phyloP scores from a whole-genome alignment of 1,140 invertebrate species.

The Penaeus chinensis region DNA sequence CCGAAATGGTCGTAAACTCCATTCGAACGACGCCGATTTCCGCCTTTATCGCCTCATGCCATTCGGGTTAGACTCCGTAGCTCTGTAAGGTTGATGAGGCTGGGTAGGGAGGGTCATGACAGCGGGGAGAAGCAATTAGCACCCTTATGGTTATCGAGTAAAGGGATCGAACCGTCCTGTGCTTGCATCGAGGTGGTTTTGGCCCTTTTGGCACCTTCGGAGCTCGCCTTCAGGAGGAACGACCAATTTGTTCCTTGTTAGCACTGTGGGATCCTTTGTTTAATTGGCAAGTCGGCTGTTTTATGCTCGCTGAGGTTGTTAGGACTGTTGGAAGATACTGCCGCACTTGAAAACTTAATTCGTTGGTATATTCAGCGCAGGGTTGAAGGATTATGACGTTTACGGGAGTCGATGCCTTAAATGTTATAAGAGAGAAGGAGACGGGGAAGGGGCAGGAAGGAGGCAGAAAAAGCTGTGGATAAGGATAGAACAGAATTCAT shows the following conservation, averaged over 20 bases:
- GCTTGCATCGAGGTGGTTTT: constrained; percentile 6
- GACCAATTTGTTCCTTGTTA: constrained; percentile 47
- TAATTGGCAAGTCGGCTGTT: constrained; percentile 37
- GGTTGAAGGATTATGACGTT: no score
- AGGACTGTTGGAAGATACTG: background rate
- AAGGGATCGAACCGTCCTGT: constrained; percentile 15
- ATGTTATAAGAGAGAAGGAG: no score
- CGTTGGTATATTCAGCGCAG: no score
- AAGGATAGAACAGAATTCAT: no score
- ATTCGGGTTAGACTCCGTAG: constrained; percentile 14
- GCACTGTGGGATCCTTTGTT: constrained; percentile 39
- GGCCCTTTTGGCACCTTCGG: background rate
- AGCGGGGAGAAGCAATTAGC: no score
- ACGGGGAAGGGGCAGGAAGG: no score
- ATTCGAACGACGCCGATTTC: constrained; percentile 14
- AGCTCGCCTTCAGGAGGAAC: background rate
- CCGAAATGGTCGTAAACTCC: constrained; percentile 37
- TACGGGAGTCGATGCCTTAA: no score
- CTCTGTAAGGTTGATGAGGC: no score
- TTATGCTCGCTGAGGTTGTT: constrained; percentile 15
- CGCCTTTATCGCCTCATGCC: constrained; percentile 28
- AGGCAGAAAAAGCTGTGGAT: no score
- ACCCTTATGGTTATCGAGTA: background rate
- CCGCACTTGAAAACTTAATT: no score
- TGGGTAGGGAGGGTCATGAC: no score